phyloP scores from a whole-genome alignment of 2,888 invertebrate species.

The Erpobdella octoculata region DNA sequence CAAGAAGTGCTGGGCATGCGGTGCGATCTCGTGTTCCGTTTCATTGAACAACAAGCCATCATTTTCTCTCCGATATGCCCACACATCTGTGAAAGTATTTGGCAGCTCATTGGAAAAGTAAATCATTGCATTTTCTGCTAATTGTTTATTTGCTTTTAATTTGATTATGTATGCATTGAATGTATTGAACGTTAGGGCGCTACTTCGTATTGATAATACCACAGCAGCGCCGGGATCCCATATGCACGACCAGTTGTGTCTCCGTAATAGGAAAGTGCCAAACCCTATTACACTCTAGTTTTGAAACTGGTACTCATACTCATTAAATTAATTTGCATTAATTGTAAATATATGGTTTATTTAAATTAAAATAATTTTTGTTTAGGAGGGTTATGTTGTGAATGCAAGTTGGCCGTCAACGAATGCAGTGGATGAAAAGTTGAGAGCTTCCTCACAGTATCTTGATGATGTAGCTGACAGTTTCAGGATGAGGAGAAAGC shows the following conservation, averaged over 20 bases:
- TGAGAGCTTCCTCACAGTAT: conserved; percentile 75
- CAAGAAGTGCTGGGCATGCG: conserved; percentile 70
- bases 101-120: conserved; percentile 75
- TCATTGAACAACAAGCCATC: conserved; percentile 78
- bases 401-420: conserved; percentile 72
- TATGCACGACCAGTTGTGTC: too few species aligned
- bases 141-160: background rate
- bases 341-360: too few species aligned
- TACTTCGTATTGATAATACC: too few species aligned
- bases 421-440: conserved; percentile 68
- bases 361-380: background rate
- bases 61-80: conserved; percentile 91
- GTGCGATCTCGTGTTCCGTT: conserved; percentile 67
- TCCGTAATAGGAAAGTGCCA: too few species aligned
- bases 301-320: too few species aligned
- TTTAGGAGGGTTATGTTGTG: conserved; percentile 57
- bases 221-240: too few species aligned
- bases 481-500: conserved; percentile 77
- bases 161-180: too few species aligned
- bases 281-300: too few species aligned
- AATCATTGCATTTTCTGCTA: conserved; percentile 39
- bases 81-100: conserved; percentile 89
- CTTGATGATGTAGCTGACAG: conserved; percentile 83
- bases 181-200: background rate
- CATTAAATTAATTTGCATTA: too few species aligned